phyloP scores from a whole-genome alignment of 1,140 invertebrate species.

The Drosophila busckii region DNA sequence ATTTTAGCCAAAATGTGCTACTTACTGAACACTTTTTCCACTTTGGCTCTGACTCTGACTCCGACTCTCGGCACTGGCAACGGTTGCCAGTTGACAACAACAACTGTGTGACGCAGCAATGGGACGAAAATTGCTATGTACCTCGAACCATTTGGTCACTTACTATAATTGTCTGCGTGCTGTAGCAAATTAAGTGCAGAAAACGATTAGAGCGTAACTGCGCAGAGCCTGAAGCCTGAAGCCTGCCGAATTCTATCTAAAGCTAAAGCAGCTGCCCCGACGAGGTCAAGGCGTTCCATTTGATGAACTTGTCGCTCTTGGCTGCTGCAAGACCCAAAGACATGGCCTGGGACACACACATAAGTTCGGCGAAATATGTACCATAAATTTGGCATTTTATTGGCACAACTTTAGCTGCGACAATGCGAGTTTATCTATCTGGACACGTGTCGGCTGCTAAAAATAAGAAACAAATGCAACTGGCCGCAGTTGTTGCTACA shows the following conservation, averaged over 20 bases:
- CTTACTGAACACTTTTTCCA: constrained; percentile 28
- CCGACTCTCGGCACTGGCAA: no score
- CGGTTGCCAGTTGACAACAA: not conserved
- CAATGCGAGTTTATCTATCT: constrained; percentile 37
- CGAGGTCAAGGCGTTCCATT: constrained; percentile 54
- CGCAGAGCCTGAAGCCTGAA: not conserved
- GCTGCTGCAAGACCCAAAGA: no score
- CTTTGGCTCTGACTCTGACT: no score
- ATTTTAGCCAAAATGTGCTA: constrained; percentile 57
- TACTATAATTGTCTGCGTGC: constrained; percentile 61
- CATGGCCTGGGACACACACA: constrained; percentile 39
- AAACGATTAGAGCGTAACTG: constrained; percentile 43
- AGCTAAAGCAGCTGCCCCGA: constrained; percentile 29
- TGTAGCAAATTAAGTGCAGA: constrained; percentile 67
- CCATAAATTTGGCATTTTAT: constrained; percentile 46
- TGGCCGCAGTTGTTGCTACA: not conserved
- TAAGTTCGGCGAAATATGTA: constrained; percentile 60
- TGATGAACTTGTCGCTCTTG: constrained; percentile 58
- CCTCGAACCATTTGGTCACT: constrained; percentile 44
- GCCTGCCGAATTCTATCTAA: not conserved
- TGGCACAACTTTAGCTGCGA: constrained; percentile 31
- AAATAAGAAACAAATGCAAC: constrained; percentile 36
- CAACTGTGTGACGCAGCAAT: constrained; percentile 15
- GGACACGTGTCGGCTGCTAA: constrained; percentile 53
- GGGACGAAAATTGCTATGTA: constrained; percentile 34